Percentiles rank a stretch among this genome's conserved stretches.
Evolutionary conservation across 2,113 vertebrate species (phyloP).

Genomic region (Oryzias curvinotus): DNA sequence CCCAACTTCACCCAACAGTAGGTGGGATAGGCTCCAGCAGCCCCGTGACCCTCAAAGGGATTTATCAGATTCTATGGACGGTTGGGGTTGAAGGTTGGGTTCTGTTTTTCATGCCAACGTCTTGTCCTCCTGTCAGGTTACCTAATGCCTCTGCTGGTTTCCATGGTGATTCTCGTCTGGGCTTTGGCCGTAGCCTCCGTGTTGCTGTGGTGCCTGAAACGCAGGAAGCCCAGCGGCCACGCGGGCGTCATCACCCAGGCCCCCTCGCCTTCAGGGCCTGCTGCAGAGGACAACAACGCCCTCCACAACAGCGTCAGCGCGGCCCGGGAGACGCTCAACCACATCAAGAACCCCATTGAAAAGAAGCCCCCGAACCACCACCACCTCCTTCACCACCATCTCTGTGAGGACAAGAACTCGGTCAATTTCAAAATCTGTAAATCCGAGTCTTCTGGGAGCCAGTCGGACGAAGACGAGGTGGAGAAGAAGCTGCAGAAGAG

Average conservation of each 20-base stretch:
- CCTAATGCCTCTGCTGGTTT: constrained; percentile 87
- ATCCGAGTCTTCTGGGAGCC: constrained; percentile 69
- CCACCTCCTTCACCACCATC: constrained; percentile 52
- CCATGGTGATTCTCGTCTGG: constrained; percentile 84
- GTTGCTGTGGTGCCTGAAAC: constrained; percentile 86
- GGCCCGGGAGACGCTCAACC: constrained; percentile 88
- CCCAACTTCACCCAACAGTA: no score
- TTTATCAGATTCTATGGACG: no score
- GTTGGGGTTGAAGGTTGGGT: no score
- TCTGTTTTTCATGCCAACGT: background rate
- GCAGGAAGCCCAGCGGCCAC: constrained; percentile 83
- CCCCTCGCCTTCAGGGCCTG: background rate
- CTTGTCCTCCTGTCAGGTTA: constrained; percentile 70
- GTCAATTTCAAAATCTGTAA: constrained; percentile 87
- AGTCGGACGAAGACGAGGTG: constrained; percentile 81
- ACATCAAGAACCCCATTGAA: constrained; percentile 93
- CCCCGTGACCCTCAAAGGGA: no score
- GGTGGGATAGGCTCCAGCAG: no score
- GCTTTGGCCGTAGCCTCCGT: constrained; percentile 78
- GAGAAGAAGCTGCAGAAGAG: constrained; percentile 87
- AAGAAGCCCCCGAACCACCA: constrained; percentile 77
- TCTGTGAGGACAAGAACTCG: constrained; percentile 86
- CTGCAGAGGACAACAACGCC: constrained; percentile 80
- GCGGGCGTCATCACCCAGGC: constrained; percentile 59
- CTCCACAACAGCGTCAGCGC: constrained; percentile 87